phyloP scores from a whole-genome alignment of 2,797 vertebrate genomes.

The Rhinella marina region DNA sequence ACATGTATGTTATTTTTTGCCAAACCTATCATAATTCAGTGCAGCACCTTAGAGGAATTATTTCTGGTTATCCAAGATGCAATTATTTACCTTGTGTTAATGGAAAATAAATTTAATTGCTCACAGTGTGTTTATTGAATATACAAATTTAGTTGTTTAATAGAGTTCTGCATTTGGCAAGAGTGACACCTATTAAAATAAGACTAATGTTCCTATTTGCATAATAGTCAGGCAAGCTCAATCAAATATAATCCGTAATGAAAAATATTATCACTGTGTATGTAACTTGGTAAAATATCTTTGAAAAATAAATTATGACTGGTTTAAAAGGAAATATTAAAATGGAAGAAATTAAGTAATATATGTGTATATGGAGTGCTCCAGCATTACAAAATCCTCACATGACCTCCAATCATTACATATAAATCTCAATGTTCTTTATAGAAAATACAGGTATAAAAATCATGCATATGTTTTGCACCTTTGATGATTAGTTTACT shows the following conservation, averaged over 20 bases:
- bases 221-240: slow-evolving; percentile 52
- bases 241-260: slow-evolving; percentile 50
- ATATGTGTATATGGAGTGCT: background rate
- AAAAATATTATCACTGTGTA: slow-evolving; percentile 45
- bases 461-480: background rate
- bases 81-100: slow-evolving; percentile 62
- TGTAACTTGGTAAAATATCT: slow-evolving; percentile 46
- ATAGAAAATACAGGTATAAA: background rate
- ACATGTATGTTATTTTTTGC: background rate
- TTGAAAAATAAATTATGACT: slow-evolving; percentile 39
- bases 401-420: background rate
- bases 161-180: slow-evolving; percentile 54
- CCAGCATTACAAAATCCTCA: background rate
- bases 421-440: background rate
- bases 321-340: background rate
- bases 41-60: slow-evolving; percentile 33
- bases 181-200: slow-evolving; percentile 61
- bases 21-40: slow-evolving; percentile 27
- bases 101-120: slow-evolving; percentile 59
- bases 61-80: slow-evolving; percentile 38
- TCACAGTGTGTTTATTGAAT: slow-evolving; percentile 60
- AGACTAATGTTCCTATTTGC: slow-evolving; percentile 57
- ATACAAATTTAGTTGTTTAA: slow-evolving; percentile 59
- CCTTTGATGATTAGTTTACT: background rate
- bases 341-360: background rate